Evolutionary conservation across 1,140 invertebrate species (phyloP), one percentile per base, ranked within the genome.

Genomic region (Nymphalis io): DNA sequence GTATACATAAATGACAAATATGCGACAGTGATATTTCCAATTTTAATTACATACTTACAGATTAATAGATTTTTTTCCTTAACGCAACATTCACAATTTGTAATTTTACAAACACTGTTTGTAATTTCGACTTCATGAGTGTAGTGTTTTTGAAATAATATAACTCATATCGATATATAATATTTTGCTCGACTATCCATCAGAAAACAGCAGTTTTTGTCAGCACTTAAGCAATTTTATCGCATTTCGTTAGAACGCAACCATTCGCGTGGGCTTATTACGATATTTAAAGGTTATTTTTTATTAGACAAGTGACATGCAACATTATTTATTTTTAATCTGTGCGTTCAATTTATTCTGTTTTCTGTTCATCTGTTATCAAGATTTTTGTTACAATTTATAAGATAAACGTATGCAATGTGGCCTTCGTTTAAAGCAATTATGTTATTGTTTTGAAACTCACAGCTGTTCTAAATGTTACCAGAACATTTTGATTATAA

Each of bases 211-310:
- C 15, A 55, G 51, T 55, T 55, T 55, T 55, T 27, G 23, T 23
- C 15, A 55, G 51, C 51, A 27, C 51, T 55, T 55, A n/a, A 55
- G 51, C 51, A 55, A 55, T 55, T 23, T 55, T 12, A 55, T 55
- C 11, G 51, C 8, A 55, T 55, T 55, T 27, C 18, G 40, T 33
- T 33, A 33, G 27, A 55, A 27, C 23, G 51, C 20, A 55, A 55
- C 51, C 46, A 20, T 51, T 55, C 20, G 51, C 51, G 51, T 55
- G 51, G 51, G 23, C 10, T n/a, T 20, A 55, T 55, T 27, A 55
- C 51, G 51, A 15, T 55, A 55, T 15, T 55, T 55, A 55, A 55
- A 55, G 51, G 51, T 55, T 55, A 48, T 16, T 27, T 55, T 55
- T 55, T 55, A 27, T 51, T 18, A 51, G 27, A 33, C 27, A 33